phyloP scores from a whole-genome alignment of 2,888 invertebrate species.

The Caenorhabditis virilis region DNA sequence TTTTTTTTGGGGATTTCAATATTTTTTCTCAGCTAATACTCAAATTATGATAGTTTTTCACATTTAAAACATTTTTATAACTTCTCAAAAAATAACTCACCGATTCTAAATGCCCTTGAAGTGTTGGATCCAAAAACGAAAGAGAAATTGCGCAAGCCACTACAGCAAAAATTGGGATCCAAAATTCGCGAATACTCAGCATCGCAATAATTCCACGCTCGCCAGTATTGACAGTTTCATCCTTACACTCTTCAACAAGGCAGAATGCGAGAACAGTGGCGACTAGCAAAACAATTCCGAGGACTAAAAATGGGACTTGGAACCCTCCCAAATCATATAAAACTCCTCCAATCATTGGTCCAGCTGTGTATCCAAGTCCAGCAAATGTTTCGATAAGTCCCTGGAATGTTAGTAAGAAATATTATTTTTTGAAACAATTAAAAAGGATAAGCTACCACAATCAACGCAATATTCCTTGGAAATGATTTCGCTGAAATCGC shows the following conservation, averaged over 20 bases:
- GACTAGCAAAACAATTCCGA: constrained; percentile 57
- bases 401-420: no score
- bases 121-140: constrained; percentile 82
- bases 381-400: constrained; percentile 77
- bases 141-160: constrained; percentile 67
- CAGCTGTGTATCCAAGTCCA: constrained; percentile 84
- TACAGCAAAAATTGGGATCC: constrained; percentile 64
- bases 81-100: constrained; percentile 18
- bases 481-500: constrained; percentile 71
- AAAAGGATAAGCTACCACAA: constrained; percentile 66
- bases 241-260: constrained; percentile 57
- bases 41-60: no score
- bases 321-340: constrained; percentile 73
- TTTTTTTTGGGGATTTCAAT: no score
- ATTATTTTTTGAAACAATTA: not conserved
- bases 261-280: constrained; percentile 56
- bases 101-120: constrained; percentile 81
- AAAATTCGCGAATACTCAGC: constrained; percentile 60
- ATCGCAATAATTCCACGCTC: constrained; percentile 66
- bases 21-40: no score
- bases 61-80: not conserved
- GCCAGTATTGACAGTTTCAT: constrained; percentile 22
- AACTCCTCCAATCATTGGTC: constrained; percentile 86
- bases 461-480: constrained; percentile 70
- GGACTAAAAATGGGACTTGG: constrained; percentile 63